Conservation (phyloP, 92 coral and sea anemone species). For the Phenganax subtilis region DNA sequence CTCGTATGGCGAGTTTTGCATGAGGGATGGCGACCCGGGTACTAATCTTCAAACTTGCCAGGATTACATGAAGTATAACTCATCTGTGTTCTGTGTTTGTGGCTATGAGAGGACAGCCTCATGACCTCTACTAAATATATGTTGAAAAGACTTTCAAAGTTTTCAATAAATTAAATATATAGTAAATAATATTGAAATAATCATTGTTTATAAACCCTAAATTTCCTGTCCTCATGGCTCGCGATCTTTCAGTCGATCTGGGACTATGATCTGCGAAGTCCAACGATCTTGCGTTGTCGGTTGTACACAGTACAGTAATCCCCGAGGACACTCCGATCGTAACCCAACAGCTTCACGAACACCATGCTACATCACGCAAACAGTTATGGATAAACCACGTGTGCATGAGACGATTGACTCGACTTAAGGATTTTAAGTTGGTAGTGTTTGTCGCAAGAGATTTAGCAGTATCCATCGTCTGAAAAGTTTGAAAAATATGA, state of each 20-base stretch:
- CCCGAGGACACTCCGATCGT: slow-evolving; percentile 7
- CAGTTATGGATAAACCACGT: slow-evolving; percentile 90
- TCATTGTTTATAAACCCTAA: background rate
- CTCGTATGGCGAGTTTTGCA: slow-evolving; percentile 90
- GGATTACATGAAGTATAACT: slow-evolving; percentile 71
- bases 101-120: slow-evolving; percentile 46
- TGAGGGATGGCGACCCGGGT: slow-evolving; percentile 64
- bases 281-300: background rate
- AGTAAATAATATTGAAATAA: background rate
- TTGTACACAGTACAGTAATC: background rate
- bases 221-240: no score
- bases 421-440: slow-evolving; percentile 44
- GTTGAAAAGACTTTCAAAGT: background rate
- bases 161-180: background rate
- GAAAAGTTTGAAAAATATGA: background rate
- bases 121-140: background rate
- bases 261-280: background rate
- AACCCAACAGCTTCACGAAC: slow-evolving; percentile 41
- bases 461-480: slow-evolving; percentile 58
- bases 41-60: slow-evolving; percentile 64
- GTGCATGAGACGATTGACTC: slow-evolving; percentile 73
- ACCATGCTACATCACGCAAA: slow-evolving; percentile 65
- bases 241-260: no score
- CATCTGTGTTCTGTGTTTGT: slow-evolving; percentile 82
- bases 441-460: slow-evolving; percentile 15